Evolutionary conservation across 2,113 vertebrate genomes (phyloP).

Genomic region (Gymnarchus niloticus): DNA sequence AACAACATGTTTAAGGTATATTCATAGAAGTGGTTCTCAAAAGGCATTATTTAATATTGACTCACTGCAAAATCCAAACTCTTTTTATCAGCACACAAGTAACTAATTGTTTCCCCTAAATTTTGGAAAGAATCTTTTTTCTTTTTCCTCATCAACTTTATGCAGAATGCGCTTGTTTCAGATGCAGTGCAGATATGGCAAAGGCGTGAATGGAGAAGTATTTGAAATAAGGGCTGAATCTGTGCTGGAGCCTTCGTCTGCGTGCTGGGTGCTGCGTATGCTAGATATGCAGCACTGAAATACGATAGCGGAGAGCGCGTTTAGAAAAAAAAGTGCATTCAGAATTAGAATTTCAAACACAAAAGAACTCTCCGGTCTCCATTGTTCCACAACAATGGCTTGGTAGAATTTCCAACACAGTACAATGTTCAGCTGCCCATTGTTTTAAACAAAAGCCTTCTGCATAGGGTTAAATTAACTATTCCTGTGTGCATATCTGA

Average conservation of each 20-base stretch:
- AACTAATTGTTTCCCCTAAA: background rate
- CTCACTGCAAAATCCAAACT: background rate
- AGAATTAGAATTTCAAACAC: slow-evolving; percentile 8
- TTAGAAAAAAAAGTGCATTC: background rate
- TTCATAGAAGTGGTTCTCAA: background rate
- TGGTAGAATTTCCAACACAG: slow-evolving; percentile 2
- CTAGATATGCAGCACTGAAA: background rate
- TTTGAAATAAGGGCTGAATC: background rate
- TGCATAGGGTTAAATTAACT: background rate
- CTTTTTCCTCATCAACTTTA: background rate
- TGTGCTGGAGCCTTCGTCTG: background rate
- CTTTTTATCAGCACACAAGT: background rate
- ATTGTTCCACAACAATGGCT: slow-evolving; percentile 8
- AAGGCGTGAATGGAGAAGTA: no score
- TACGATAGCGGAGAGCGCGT: background rate
- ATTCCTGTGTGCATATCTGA: background rate
- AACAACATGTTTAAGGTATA: background rate
- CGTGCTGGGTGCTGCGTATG: background rate
- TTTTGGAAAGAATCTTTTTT: background rate
- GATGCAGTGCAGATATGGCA: background rate
- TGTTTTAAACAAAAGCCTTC: slow-evolving; percentile 16
- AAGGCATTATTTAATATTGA: background rate
- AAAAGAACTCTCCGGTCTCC: slow-evolving; percentile 12
- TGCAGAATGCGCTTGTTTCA: background rate
- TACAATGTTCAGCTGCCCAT: slow-evolving; percentile 1